Evolutionary conservation across 1,140 invertebrate species (phyloP), one percentile per base, ranked within the genome.

Genomic region (Magallana angulata): DNA sequence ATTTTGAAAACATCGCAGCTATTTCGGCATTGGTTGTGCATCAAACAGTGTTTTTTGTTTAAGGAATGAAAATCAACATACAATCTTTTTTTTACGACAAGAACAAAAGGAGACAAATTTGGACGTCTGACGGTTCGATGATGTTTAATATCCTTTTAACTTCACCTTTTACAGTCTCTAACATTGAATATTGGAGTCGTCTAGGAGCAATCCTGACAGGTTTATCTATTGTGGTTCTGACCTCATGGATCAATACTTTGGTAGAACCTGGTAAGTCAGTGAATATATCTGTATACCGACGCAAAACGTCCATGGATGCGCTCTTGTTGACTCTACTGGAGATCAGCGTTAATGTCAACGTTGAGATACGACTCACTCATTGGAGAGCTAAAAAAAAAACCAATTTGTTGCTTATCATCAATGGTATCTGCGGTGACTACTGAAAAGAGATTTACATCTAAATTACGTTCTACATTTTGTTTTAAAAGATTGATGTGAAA

Each of bases 21-120:
- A 68, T 14, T 92, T 90, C 5, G 89, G 89, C 48, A 93, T 91
- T n/a, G 88, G 91, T 85, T 92, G 90, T 59, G 90, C 82, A 81
- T 92, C 90, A 85, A 90, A 90, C 9, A 84, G 71, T 1, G 90
- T 90, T 1, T 76, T 16, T 18, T 30, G 85, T 93, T 92, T 7
- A 93, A 18, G 36, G 60, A 71, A 30, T 91, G 95, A 92, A 95
- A 96, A 91, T 96, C 95, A 7, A 92, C 94, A 91, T 95, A 96
- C 36, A 96, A 92, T 36, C 96, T 91, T 1, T 92, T 82, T 87
- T 96, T 96, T 24, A 5, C 16, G 30, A 82, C 80, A 8, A 82
- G 5, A n/a, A 88, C 76, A 24, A 83, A 57, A 7, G 85, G 90
- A 3, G 92, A 93, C 36, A 88, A 85, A 89, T 90, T 94, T 2